Base-by-base conservation (phyloP, 2,797 vertebrate genomes). In the Gouania willdenowi region DNA sequence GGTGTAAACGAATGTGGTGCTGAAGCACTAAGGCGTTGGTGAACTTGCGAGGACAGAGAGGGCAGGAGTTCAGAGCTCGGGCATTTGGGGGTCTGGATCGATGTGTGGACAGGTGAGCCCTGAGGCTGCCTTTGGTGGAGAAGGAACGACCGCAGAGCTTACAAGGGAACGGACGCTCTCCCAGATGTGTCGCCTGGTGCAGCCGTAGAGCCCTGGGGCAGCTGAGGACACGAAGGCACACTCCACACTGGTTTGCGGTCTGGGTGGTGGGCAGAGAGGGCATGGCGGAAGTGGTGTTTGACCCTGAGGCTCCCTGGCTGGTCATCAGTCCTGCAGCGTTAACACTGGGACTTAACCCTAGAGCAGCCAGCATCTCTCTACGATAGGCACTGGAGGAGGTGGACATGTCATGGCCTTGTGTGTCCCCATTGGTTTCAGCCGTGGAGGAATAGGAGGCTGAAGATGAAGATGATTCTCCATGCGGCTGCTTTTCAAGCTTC, bases 1-100 rank as follows among this genome's bases (percentile, higher is more conserved):
- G 83, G 52, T 96, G 94, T 86, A 96, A 87, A n/a, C 92, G 90
- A 43, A 96, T 93, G 25, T 96, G 94, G 63, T 96, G 94, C 79
- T 96, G 94, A 40, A 96, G 90, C 52, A 91, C 93, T 14, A 94
- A 88, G 0, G 93, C 94, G 2, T 96, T 95, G 26, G 93, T 94
- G 76, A 96, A 95, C 66, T 94, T 94, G 39, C 93, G 92, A 35
- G 93, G 93, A 65, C 93, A 94, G 49, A 94, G 86, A 0, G 93
- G 93, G 59, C 94, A 95, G 31, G 92, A 94, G 85, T 94, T 96
- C 24, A 92, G 81, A 6, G 91, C 90, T 3, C 91, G 89, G 45
- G 89, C 75, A 9, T 89, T 90, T n/a, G 90, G 85, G 0, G 93
- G 91, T 32, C 91, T 90, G 22, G 92, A 82, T 16, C 92, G 91